Evolutionary conservation across 2,888 invertebrate species (phyloP).

Genomic region (Netelia inedita): DNA sequence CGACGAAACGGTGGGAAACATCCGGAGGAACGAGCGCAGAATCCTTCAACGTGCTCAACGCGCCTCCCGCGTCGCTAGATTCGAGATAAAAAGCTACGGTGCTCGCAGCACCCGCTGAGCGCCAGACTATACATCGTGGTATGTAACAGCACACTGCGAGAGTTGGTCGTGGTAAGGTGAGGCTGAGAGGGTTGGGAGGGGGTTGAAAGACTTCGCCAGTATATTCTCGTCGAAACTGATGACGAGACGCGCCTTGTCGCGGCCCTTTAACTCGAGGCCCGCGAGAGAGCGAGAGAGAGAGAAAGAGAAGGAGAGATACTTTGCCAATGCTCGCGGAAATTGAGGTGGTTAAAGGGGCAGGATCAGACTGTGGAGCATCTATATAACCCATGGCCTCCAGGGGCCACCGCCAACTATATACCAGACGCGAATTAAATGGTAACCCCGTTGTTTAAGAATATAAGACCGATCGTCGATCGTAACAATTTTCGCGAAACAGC

Average conservation of each 20-base stretch:
- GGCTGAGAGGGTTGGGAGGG: neutral
- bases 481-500: neutral
- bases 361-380: slow-evolving; percentile 46
- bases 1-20: slow-evolving; percentile 1
- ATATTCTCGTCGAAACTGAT: slow-evolving; percentile 11
- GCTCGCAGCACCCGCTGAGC: slow-evolving; percentile 40
- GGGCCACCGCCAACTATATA: slow-evolving; percentile 23
- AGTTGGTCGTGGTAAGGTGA: neutral
- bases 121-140: slow-evolving; percentile 58
- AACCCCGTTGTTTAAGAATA: slow-evolving; percentile 64
- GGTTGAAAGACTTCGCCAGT: neutral
- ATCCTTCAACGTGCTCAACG: slow-evolving; percentile 55
- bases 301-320: slow-evolving; percentile 30
- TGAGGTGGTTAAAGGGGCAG: slow-evolving; percentile 69
- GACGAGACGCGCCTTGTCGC: slow-evolving; percentile 18
- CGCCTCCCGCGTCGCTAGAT: slow-evolving; percentile 77
- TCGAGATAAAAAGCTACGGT: slow-evolving; percentile 69
- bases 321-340: slow-evolving; percentile 66
- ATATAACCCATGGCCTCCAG: slow-evolving; percentile 39
- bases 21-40: slow-evolving; percentile 12
- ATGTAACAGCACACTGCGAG: slow-evolving; percentile 50
- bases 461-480: slow-evolving; percentile 42
- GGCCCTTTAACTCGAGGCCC: slow-evolving; percentile 50
- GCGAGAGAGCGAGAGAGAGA: neutral
- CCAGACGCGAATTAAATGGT: slow-evolving; percentile 66